Percentiles rank a stretch among this genome's conserved stretches.
Conservation (phyloP, 2,888 invertebrate genomes). For the Rhabditoides inermis region DNA sequence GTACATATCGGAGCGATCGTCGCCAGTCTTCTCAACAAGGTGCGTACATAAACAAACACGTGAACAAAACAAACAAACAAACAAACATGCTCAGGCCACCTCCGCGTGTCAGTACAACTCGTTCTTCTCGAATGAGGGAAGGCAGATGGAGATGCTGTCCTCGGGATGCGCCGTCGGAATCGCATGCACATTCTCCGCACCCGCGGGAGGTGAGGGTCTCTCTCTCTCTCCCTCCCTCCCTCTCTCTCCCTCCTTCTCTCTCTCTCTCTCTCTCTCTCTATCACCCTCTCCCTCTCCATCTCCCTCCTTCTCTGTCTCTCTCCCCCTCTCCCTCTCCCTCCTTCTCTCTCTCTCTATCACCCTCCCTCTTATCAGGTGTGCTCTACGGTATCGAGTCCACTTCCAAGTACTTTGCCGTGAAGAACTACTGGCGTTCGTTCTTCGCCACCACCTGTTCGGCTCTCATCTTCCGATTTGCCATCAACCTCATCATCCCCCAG, state of each 20-base stretch:
- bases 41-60: neutral
- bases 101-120: conserved; percentile 29
- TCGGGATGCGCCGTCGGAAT: conserved; percentile 94
- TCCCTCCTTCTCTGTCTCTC: too few relatives aligned
- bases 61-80: neutral
- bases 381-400: conserved; percentile 97
- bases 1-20: conserved; percentile 96
- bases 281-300: too few relatives aligned
- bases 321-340: too few relatives aligned
- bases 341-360: too few relatives aligned
- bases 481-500: conserved; percentile 71
- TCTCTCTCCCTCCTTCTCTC: too few relatives aligned
- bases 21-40: conserved; percentile 71
- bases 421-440: conserved; percentile 80
- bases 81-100: conserved; percentile 3
- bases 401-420: conserved; percentile 90
- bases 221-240: too few relatives aligned
- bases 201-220: conserved; percentile 60
- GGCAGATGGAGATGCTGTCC: conserved; percentile 89
- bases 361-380: too few relatives aligned
- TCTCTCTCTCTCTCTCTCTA: too few relatives aligned
- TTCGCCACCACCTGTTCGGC: conserved; percentile 41
- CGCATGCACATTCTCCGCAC: conserved; percentile 80
- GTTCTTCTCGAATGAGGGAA: conserved; percentile 36
- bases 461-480: conserved; percentile 79